phyloP scores from a whole-genome alignment of 1,140 invertebrate genomes.

The Nasonia longicornis region DNA sequence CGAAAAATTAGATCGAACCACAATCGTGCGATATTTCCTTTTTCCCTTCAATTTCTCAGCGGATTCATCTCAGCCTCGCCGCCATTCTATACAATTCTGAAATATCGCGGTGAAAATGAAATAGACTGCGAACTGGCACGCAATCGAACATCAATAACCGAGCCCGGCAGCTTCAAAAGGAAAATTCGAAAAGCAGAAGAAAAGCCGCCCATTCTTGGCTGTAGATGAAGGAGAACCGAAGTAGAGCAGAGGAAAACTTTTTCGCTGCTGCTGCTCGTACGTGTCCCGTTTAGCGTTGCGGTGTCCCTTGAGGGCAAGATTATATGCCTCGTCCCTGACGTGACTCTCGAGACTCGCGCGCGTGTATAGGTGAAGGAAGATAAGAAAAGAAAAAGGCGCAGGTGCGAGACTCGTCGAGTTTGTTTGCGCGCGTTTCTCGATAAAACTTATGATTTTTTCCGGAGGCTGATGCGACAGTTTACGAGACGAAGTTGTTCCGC shows the following conservation, averaged over 20 bases:
- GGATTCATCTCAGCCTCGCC: too few species aligned
- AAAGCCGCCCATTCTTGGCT: too few species aligned
- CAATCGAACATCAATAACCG: neutral
- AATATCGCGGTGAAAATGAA: too few species aligned
- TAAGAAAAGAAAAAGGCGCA: neutral
- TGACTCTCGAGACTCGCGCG: neutral
- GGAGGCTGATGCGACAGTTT: neutral
- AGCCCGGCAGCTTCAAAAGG: neutral
- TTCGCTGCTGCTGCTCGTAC: neutral
- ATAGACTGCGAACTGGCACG: neutral
- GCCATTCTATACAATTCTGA: too few species aligned
- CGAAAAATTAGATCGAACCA: too few species aligned
- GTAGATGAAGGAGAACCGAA: neutral
- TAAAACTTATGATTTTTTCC: conserved; percentile 5
- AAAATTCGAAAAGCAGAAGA: neutral
- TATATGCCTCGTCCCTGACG: neutral
- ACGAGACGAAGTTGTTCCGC: neutral
- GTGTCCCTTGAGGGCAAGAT: conserved; percentile 7
- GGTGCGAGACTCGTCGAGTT: neutral
- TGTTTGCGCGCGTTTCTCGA: neutral
- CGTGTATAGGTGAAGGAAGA: neutral
- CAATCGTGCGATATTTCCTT: too few species aligned
- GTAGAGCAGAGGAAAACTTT: neutral
- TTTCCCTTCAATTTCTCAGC: too few species aligned
- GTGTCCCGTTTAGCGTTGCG: neutral